Percentiles rank a stretch among this genome's conserved stretches.
Conservation (phyloP, 2,797 vertebrate genomes). For the Aldrovandia affinis region DNA sequence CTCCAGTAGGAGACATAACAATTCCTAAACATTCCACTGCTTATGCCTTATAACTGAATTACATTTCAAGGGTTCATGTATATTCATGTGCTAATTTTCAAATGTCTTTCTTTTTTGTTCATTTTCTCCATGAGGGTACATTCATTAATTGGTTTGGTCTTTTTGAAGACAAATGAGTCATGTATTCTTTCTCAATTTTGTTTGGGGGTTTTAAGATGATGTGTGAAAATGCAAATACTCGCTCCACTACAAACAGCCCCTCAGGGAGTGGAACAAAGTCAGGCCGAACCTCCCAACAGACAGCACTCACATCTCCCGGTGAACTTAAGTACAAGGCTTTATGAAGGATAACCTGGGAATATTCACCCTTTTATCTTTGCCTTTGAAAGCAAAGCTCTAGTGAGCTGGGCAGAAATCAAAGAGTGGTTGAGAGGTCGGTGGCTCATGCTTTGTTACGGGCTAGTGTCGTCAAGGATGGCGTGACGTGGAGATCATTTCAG, state of each 20-base stretch:
- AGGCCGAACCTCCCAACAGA: neutral
- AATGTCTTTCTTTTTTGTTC: neutral
- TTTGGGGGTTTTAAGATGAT: neutral
- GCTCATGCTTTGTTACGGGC: slow-evolving; percentile 49
- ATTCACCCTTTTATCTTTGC: slow-evolving; percentile 3
- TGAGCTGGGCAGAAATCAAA: slow-evolving; percentile 44
- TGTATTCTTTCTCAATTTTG: neutral
- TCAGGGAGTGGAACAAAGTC: neutral
- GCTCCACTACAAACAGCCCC: neutral
- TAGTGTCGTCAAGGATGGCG: slow-evolving; percentile 47
- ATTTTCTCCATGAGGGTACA: neutral
- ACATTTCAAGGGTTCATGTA: neutral
- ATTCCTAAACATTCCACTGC: neutral
- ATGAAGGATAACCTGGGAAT: neutral
- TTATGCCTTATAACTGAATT: neutral
- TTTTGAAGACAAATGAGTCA: neutral
- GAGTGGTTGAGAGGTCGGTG: slow-evolving; percentile 42
- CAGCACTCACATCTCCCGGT: neutral
- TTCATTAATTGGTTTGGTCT: neutral
- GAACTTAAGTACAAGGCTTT: neutral
- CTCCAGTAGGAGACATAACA: neutral
- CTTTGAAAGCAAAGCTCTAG: neutral
- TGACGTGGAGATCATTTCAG: neutral
- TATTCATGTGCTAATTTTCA: neutral
- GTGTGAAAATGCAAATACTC: slow-evolving; percentile 9